These are phyloP conservation scores for Archilochus colubris DNA, from an alignment of 2,113 vertebrate species.

Conservation along the genomic window DNA sequence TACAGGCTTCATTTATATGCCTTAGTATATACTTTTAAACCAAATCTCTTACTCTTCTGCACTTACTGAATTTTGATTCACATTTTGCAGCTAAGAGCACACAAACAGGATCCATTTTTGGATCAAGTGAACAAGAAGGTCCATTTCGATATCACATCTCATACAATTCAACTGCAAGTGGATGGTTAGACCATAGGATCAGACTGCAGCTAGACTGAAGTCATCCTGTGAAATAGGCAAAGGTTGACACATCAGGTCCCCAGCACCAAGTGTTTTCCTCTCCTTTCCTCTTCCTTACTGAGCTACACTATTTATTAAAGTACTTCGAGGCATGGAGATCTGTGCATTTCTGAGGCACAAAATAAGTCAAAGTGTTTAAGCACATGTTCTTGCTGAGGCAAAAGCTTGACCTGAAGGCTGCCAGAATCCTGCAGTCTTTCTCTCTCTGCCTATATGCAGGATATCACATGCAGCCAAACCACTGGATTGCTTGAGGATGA, in stretches of 20 bases:
- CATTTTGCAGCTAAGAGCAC: not conserved
- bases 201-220: not conserved
- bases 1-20: not conserved
- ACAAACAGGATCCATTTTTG: not conserved
- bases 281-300: not conserved
- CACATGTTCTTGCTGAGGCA: not conserved
- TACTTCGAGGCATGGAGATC: not conserved
- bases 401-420: not conserved
- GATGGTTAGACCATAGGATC: not conserved
- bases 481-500: not conserved
- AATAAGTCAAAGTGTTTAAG: not conserved
- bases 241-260: not conserved
- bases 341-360: not conserved
- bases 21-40: not conserved
- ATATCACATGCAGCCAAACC: not conserved
- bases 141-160: not conserved
- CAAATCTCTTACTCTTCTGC: not conserved
- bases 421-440: accelerated
- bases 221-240: not conserved
- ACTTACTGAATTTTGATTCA: not conserved
- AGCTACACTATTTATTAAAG: not conserved
- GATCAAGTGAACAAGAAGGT: not conserved
- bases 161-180: not conserved
- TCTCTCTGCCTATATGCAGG: not conserved
- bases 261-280: not conserved